Conservation (phyloP, 2,888 invertebrate genomes). For the Sycophila texana region DNA sequence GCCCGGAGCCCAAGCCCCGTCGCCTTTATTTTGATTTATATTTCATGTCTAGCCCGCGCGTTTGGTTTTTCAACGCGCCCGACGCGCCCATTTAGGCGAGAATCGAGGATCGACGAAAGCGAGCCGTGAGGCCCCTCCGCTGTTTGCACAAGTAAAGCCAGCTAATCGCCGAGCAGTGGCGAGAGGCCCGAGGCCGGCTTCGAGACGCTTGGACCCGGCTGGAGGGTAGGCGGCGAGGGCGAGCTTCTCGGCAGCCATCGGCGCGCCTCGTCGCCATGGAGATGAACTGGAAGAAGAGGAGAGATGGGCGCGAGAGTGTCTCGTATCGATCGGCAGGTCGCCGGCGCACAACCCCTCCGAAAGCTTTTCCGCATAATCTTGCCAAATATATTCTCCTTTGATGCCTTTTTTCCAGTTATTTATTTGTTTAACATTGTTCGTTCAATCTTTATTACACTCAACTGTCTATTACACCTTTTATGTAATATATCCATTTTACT, state of each 20-base stretch:
- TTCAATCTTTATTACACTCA: not conserved
- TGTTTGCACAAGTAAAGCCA: too few species aligned
- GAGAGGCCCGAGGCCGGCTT: too few species aligned
- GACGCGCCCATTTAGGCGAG: too few species aligned
- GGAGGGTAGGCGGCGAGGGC: too few species aligned
- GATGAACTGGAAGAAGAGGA: conserved; percentile 38
- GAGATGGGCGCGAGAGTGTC: conserved; percentile 22
- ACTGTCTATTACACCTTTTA: conserved; percentile 20
- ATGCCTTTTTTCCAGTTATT: too few species aligned
- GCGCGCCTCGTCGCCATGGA: conserved; percentile 49
- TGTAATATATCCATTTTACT: conserved; percentile 50
- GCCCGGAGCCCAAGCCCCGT: conserved; percentile 57
- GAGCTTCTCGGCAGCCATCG: conserved; percentile 38
- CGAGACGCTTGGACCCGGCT: too few species aligned
- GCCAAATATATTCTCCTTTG: not conserved
- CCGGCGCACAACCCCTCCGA: not conserved
- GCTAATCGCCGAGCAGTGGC: not conserved
- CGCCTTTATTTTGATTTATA: conserved; percentile 74
- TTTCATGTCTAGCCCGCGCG: conserved; percentile 71
- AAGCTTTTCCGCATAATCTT: not conserved
- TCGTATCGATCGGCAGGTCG: conserved; percentile 49
- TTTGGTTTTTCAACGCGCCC: not conserved
- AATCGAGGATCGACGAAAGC: too few species aligned
- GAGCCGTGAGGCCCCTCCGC: too few species aligned
- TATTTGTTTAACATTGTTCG: too few species aligned